Percentiles rank a stretch among this genome's conserved stretches.
Conservation (phyloP, 1,140 invertebrate genomes). For the Glomeris maerens region DNA sequence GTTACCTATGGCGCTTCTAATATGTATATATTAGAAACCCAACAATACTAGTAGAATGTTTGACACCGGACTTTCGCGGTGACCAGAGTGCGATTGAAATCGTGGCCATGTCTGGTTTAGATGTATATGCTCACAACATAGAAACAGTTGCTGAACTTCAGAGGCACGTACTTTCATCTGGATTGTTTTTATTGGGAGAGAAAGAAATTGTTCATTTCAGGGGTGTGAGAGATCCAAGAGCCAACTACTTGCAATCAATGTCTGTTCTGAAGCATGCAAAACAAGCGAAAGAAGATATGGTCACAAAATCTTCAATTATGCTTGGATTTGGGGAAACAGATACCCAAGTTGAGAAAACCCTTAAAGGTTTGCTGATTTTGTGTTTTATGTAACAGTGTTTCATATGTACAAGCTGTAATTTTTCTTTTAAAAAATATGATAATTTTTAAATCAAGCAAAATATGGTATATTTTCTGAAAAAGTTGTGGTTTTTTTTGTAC, state of each 20-base stretch:
- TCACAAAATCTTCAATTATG: conserved; percentile 99
- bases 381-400: conserved; percentile 8
- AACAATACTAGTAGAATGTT: conserved; percentile 83
- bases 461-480: conserved; percentile 5
- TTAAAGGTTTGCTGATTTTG: conserved; percentile 42
- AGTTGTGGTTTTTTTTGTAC: conserved; percentile 8
- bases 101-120: conserved; percentile 67
- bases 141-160: conserved; percentile 73
- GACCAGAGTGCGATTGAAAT: conserved; percentile 55
- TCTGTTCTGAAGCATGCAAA: conserved; percentile 68
- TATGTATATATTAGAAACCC: conserved; percentile 48
- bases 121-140: conserved; percentile 94
- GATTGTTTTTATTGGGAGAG: background rate
- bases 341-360: conserved; percentile 68
- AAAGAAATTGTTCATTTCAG: conserved; percentile 30
- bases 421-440: conserved; percentile 1
- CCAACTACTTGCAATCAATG: conserved; percentile 66
- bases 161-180: conserved; percentile 18
- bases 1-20: conserved; percentile 17
- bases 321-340: conserved; percentile 92
- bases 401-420: conserved; percentile 6
- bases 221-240: conserved; percentile 78
- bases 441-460: background rate
- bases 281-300: conserved; percentile 54
- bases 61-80: conserved; percentile 92